A percentile compares a stretch with the other conserved stretches of the same genome.
phyloP scores from a whole-genome alignment of 2,113 vertebrate genomes.

The Pteruthius melanotis region DNA sequence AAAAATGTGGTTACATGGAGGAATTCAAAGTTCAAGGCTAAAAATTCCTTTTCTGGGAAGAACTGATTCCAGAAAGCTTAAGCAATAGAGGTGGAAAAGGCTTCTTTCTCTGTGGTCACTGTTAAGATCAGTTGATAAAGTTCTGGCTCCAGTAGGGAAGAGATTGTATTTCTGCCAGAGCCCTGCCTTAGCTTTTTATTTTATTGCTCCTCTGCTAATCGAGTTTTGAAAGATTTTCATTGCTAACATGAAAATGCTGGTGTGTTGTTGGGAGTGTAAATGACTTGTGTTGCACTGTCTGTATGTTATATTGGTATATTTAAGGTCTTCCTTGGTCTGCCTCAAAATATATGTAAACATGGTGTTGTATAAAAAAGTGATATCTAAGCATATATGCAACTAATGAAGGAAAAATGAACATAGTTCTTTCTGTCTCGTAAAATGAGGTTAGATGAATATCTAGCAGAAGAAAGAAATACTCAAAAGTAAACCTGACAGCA shows the following conservation, averaged over 20 bases:
- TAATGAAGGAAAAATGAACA: not conserved
- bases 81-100: not conserved
- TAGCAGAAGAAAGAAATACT: not conserved
- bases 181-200: not conserved
- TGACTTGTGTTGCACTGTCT: not conserved
- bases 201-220: not conserved
- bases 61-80: not conserved
- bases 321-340: not conserved
- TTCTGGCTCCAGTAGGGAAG: not conserved
- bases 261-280: not conserved
- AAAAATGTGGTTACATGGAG: not conserved
- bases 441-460: not conserved
- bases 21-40: not conserved
- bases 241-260: not conserved
- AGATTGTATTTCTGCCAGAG: not conserved
- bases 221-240: not conserved
- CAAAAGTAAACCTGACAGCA: not conserved
- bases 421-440: not conserved
- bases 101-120: not conserved
- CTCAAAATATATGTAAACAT: not conserved
- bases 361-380: not conserved
- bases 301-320: not conserved
- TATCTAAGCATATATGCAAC: not conserved
- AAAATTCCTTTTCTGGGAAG: conserved; percentile 16
- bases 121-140: not conserved